Conservation (phyloP, 1,140 invertebrate species). For the Halesus radiatus region DNA sequence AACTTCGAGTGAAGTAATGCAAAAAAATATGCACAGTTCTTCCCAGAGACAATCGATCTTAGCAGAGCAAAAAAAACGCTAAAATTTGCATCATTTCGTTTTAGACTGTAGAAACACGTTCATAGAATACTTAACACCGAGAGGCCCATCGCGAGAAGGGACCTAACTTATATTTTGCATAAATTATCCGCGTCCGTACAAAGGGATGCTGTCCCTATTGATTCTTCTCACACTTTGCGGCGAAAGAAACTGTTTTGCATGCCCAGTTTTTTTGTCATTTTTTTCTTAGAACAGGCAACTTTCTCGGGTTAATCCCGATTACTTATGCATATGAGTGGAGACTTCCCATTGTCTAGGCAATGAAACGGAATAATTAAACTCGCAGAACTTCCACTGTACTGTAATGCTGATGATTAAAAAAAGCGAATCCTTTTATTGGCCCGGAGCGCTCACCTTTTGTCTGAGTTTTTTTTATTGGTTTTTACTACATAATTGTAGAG, state of each 20-base stretch:
- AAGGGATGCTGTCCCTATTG: constrained; percentile 38
- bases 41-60: constrained; percentile 17
- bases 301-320: constrained; percentile 54
- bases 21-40: background rate
- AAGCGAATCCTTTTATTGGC: constrained; percentile 19
- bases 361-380: constrained; percentile 48
- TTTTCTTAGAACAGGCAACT: constrained; percentile 24
- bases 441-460: constrained; percentile 31
- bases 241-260: constrained; percentile 54
- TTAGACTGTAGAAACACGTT: constrained; percentile 2
- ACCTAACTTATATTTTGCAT: constrained; percentile 50
- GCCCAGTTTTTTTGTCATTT: constrained; percentile 44
- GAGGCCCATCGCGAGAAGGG: constrained; percentile 1
- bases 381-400: background rate
- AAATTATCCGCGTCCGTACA: constrained; percentile 36
- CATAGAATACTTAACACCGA: constrained; percentile 4
- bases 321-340: constrained; percentile 53
- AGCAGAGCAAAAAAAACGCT: background rate
- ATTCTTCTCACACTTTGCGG: constrained; percentile 52
- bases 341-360: constrained; percentile 44
- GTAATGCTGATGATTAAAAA: constrained; percentile 23
- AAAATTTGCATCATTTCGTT: constrained; percentile 22
- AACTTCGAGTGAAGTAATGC: too few species aligned
- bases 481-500: constrained; percentile 29
- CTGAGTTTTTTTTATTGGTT: constrained; percentile 42